phyloP scores from a whole-genome alignment of 2,888 invertebrate genomes.

The Listrodromus nycthemerus region DNA sequence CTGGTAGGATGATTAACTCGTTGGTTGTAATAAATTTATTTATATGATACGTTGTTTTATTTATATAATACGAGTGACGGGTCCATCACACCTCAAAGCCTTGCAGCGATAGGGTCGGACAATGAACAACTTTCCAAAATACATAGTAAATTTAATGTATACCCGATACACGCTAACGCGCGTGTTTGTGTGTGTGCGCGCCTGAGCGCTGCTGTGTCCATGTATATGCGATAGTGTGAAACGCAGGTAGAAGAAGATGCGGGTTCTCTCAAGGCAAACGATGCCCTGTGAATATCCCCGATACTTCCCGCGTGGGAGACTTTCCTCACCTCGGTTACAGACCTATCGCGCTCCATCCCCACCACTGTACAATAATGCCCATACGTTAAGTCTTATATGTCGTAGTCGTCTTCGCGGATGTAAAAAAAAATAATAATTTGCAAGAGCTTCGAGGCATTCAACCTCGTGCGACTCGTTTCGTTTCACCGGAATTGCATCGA shows the following conservation, averaged over 20 bases:
- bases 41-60: neutral
- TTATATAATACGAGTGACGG: neutral
- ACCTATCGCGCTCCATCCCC: slow-evolving; percentile 25
- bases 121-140: neutral
- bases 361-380: slow-evolving; percentile 29
- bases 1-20: too few species aligned
- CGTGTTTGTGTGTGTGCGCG: neutral
- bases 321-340: slow-evolving; percentile 57
- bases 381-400: slow-evolving; percentile 24
- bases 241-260: slow-evolving; percentile 15
- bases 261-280: slow-evolving; percentile 47
- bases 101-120: neutral
- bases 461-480: slow-evolving; percentile 13
- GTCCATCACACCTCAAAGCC: neutral
- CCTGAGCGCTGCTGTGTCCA: too few species aligned
- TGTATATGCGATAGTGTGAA: slow-evolving; percentile 1
- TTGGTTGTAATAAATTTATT: neutral
- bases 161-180: too few species aligned
- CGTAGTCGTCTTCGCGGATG: neutral
- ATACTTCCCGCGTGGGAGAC: slow-evolving; percentile 52
- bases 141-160: neutral
- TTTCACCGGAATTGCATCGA: slow-evolving; percentile 31
- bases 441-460: slow-evolving; percentile 18
- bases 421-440: slow-evolving; percentile 14
- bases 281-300: slow-evolving; percentile 42